Evolutionary conservation across 2,113 vertebrate genomes (phyloP).

Genomic region (Peromyscus polionotus): DNA sequence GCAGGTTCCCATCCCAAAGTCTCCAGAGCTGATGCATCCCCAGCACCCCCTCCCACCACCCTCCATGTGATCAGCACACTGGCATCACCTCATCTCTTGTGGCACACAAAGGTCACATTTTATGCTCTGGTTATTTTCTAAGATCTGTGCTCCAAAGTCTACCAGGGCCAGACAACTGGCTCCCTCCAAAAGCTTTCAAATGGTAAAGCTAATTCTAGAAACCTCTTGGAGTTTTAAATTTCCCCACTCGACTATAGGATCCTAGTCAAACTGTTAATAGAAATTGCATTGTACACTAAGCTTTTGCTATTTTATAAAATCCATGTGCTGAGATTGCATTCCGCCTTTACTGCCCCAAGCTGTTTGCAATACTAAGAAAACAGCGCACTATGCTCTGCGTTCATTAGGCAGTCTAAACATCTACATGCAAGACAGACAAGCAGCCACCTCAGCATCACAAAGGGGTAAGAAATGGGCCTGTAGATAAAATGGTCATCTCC

Average conservation of each 20-base stretch:
- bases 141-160: neutral
- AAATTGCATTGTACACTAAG: neutral
- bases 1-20: neutral
- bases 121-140: neutral
- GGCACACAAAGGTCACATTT: neutral
- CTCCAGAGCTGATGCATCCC: neutral
- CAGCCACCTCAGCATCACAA: neutral
- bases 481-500: neutral
- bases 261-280: neutral
- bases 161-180: neutral
- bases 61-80: neutral
- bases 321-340: neutral
- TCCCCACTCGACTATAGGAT: neutral
- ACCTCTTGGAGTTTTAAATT: neutral
- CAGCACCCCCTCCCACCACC: neutral
- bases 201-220: neutral
- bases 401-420: neutral
- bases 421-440: neutral
- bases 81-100: neutral
- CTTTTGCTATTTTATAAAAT: neutral
- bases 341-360: neutral
- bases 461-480: neutral
- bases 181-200: conserved; percentile 5
- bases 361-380: neutral
- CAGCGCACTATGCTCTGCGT: neutral